phyloP scores from a whole-genome alignment of 37 sponge, comb jelly and placozoan species.

The Haliclona indistincta region DNA sequence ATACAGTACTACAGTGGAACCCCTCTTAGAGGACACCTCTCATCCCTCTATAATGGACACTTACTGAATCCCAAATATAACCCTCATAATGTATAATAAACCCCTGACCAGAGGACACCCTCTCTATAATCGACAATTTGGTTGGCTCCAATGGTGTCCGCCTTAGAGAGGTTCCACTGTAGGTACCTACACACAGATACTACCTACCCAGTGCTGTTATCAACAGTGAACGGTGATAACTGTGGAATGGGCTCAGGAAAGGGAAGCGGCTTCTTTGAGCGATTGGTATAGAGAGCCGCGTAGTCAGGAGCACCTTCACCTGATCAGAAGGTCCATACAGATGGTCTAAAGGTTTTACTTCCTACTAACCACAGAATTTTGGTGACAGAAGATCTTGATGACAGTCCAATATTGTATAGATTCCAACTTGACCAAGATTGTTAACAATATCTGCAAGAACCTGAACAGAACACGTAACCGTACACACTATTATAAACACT shows the following conservation, averaged over 20 bases:
- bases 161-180: too few species aligned
- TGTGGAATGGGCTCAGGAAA: slow-evolving; percentile 65
- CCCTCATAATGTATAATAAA: too few species aligned
- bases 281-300: slow-evolving; percentile 66
- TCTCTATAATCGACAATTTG: background rate
- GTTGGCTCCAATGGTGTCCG: background rate
- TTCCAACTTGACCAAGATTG: slow-evolving; percentile 51
- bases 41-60: too few species aligned
- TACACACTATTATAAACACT: background rate
- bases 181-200: too few species aligned
- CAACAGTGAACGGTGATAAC: slow-evolving; percentile 41
- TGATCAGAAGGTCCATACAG: background rate
- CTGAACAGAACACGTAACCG: slow-evolving; percentile 1
- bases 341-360: background rate
- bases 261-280: slow-evolving; percentile 44
- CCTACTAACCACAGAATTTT: slow-evolving; percentile 70
- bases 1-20: too few species aligned
- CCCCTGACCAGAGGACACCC: background rate
- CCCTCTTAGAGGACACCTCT: too few species aligned
- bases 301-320: slow-evolving; percentile 75
- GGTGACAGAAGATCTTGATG: slow-evolving; percentile 80
- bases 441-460: slow-evolving; percentile 62
- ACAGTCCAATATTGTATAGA: slow-evolving; percentile 74
- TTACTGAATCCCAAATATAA: too few species aligned
- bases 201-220: slow-evolving; percentile 52